Evolutionary conservation across 2,797 vertebrate species (phyloP), one percentile per base, ranked within the genome.

Genomic region (Chelidonichthys spinosus): DNA sequence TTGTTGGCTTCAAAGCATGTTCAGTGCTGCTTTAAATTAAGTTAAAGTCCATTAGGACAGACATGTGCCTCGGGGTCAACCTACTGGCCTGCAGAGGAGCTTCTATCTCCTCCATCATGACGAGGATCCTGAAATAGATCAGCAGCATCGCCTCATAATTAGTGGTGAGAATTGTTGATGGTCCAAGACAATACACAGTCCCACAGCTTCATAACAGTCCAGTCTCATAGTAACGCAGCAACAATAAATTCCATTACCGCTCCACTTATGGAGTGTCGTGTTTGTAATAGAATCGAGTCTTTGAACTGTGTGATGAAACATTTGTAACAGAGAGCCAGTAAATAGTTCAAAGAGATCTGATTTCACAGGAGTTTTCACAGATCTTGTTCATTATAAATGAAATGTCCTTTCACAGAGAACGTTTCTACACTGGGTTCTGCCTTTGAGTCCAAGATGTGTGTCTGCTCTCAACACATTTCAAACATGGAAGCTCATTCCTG

Each of bases 51-150:
- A 56, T 87, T 56, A 70, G 44, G 49, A 43, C 46, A 50, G 14
- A 52, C 3, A n/a, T 2, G 76, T 44, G 63, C 53, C 75, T 80
- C 32, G 35, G 81, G 69, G 64, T 83, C 66, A 76, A 65, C 69
- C 46, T 11, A 2, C 54, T 54, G 73, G 58, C 56, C 17, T 18
- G 25, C 11, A 80, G 65, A 73, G 50, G 40, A 84, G 67, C 69
- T 60, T 79, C 61, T 69, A 33, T 70, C 54, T 78, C 55, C 61
- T 71, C 53, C 40, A 36, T 74, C 60, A 61, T 46, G 66, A 81
- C 66, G 4, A 56, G 40, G 69, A 59, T 76, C 84, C 72, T 11
- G 53, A 88, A 90, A 91, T 87, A 90, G 82, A 84, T 77, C 76
- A 6, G 60, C 74, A 52, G 52, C 78, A 78, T 69, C 8, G 10